A percentile compares a stretch with the other conserved stretches of the same genome.
Evolutionary conservation across 2,797 vertebrate genomes (phyloP).

Genomic region (Pangasius macronema): DNA sequence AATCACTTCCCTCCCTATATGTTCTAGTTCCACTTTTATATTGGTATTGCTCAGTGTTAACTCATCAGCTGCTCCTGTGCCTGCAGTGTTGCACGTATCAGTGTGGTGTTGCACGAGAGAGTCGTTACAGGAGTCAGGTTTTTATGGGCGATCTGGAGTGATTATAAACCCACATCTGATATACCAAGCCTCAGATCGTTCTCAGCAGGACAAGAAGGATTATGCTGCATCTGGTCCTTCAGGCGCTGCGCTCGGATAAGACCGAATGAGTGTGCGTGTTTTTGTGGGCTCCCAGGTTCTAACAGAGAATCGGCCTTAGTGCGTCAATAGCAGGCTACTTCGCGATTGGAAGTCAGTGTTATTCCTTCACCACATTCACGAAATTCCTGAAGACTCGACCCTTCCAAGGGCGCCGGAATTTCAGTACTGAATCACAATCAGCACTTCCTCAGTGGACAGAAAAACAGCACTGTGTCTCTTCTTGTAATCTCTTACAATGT

Average conservation of each 20-base stretch:
- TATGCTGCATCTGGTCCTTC: background rate
- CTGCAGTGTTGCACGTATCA: background rate
- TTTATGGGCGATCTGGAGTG: constrained; percentile 9
- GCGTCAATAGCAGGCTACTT: background rate
- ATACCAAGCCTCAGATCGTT: background rate
- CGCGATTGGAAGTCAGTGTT: background rate
- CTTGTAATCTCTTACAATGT: background rate
- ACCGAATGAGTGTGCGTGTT: background rate
- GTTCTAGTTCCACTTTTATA: background rate
- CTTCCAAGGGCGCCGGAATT: background rate
- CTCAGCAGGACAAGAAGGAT: constrained; percentile 2
- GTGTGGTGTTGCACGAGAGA: background rate
- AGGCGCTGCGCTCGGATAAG: background rate
- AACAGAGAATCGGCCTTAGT: background rate
- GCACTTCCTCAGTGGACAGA: background rate
- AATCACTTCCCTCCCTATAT: background rate
- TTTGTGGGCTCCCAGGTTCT: background rate
- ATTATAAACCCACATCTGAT: constrained; percentile 16
- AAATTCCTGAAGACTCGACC: background rate
- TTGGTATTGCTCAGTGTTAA: background rate
- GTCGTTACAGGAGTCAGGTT: background rate
- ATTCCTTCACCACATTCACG: background rate
- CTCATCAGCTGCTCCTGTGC: background rate
- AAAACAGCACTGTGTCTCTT: background rate
- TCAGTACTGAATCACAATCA: background rate